These are phyloP conservation scores for Micromys minutus DNA, from an alignment of 2,113 vertebrate genomes.

Conservation along the genomic window DNA sequence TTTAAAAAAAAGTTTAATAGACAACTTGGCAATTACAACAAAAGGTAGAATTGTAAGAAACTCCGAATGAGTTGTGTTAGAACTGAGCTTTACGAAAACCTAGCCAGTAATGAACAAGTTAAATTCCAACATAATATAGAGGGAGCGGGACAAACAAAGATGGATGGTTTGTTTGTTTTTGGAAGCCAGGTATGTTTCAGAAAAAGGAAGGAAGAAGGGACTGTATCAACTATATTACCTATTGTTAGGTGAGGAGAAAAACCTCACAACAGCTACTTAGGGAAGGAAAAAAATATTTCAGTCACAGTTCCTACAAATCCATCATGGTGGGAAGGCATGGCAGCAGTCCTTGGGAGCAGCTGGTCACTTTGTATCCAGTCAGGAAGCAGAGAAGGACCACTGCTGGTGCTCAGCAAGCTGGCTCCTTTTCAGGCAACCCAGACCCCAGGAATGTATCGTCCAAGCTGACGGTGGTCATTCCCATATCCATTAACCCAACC, in stretches of 20 bases:
- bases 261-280: not conserved
- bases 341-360: not conserved
- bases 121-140: not conserved
- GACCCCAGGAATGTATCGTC: not conserved
- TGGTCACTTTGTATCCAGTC: not conserved
- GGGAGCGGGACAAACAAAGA: not conserved
- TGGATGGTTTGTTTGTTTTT: not conserved
- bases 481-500: not conserved
- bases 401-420: not conserved
- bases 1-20: not conserved
- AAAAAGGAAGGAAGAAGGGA: not conserved
- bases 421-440: not conserved
- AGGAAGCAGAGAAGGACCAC: not conserved
- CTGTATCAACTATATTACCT: not conserved
- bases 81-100: not conserved
- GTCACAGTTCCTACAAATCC: too few relatives aligned
- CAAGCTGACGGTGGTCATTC: not conserved
- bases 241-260: not conserved
- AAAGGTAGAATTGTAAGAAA: constrained; percentile 21
- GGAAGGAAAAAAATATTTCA: not conserved
- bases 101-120: not conserved
- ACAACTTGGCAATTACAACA: constrained; percentile 5
- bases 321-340: not conserved
- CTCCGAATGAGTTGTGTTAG: not conserved
- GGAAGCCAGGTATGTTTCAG: constrained; percentile 15